Evolutionary conservation across 2,888 invertebrate species (phyloP).

Genomic region (Nudaria mundana): DNA sequence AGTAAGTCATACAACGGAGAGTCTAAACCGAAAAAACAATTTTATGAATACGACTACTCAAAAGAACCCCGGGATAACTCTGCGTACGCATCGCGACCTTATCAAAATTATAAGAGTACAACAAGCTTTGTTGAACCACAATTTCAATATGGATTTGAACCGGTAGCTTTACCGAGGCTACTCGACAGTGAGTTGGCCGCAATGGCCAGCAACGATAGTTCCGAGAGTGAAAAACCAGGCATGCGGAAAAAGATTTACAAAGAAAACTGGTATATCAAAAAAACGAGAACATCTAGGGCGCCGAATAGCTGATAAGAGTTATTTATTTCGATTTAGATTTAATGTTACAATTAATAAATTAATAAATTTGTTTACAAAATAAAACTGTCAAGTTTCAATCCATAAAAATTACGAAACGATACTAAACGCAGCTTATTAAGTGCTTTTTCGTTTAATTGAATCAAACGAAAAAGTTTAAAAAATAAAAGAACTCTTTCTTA

Average conservation of each 20-base stretch:
- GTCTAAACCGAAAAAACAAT: constrained; percentile 49
- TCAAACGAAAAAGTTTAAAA: constrained; percentile 10
- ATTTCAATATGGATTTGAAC: constrained; percentile 75
- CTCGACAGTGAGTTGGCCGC: constrained; percentile 69
- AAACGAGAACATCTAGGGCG: constrained; percentile 63
- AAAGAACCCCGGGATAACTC: constrained; percentile 55
- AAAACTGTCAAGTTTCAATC: too few species aligned
- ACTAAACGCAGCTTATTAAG: too few species aligned
- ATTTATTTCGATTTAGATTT: constrained; percentile 50
- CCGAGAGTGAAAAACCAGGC: constrained; percentile 65
- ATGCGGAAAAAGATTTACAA: constrained; percentile 68
- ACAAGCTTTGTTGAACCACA: constrained; percentile 72
- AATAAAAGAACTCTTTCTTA: constrained; percentile 23
- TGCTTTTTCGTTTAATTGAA: constrained; percentile 10
- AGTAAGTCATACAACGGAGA: constrained; percentile 52
- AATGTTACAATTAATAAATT: constrained; percentile 33
- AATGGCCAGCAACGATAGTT: constrained; percentile 65
- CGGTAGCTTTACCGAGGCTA: constrained; percentile 57
- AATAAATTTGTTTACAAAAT: constrained; percentile 14
- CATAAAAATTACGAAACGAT: too few species aligned
- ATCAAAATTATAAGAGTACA: constrained; percentile 48
- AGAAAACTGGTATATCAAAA: constrained; percentile 75
- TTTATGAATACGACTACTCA: constrained; percentile 54
- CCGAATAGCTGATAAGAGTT: constrained; percentile 63
- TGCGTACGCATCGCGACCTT: constrained; percentile 56